A percentile compares a stretch with the other conserved stretches of the same genome.
Conservation (phyloP, 2,113 vertebrate genomes). For the Hippocampus abdominalis region DNA sequence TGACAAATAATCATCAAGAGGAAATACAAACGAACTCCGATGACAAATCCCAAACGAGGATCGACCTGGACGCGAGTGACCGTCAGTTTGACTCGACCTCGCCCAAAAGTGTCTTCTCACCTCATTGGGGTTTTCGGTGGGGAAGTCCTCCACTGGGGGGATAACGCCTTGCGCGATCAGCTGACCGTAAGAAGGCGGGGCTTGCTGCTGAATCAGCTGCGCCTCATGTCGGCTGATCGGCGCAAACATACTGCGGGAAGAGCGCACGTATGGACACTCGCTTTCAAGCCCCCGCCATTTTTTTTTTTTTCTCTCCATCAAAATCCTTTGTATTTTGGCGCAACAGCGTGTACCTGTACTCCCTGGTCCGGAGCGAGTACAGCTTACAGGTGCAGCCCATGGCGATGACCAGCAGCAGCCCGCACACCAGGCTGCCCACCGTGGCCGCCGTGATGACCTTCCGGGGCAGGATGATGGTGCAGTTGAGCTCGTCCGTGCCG, state of each 20-base stretch:
- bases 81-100: too few relatives aligned
- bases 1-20: too few relatives aligned
- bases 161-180: conserved; percentile 88
- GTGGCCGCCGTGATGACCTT: conserved; percentile 88
- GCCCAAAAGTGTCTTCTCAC: conserved; percentile 50
- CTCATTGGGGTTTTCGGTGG: conserved; percentile 84
- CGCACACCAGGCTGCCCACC: conserved; percentile 86
- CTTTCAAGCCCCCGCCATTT: too few relatives aligned
- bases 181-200: conserved; percentile 88
- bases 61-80: too few relatives aligned
- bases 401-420: conserved; percentile 84
- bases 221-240: conserved; percentile 85
- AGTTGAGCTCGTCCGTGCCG: conserved; percentile 82
- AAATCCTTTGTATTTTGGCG: too few relatives aligned
- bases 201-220: conserved; percentile 85
- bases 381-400: conserved; percentile 90
- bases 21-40: too few relatives aligned
- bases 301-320: too few relatives aligned
- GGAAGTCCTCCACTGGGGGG: conserved; percentile 88
- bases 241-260: conserved; percentile 76
- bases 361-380: conserved; percentile 82
- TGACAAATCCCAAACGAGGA: too few relatives aligned
- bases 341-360: conserved; percentile 69
- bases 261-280: background rate
- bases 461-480: conserved; percentile 80